Evolutionary conservation across 2,888 invertebrate species (phyloP).

Genomic region (Watsonalla cultraria): DNA sequence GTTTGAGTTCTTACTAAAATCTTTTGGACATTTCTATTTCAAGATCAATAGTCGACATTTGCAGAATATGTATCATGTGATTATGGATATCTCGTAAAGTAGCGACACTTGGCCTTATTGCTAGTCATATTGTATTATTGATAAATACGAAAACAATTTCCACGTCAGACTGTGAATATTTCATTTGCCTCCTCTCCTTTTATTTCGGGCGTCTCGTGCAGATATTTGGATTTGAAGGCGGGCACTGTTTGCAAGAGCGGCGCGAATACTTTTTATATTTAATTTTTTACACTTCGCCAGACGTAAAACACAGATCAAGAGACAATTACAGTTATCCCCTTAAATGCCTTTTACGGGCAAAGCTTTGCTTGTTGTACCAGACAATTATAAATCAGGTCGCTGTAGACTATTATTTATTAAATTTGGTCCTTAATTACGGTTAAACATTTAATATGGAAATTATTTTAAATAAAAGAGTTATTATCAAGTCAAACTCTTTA

Average conservation of each 20-base stretch:
- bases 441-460: no score
- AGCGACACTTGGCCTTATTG: no score
- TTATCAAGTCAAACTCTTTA: not conserved
- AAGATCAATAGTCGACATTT: no score
- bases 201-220: conserved; percentile 25
- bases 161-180: conserved; percentile 16
- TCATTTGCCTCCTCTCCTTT: conserved; percentile 17
- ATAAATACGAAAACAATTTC: conserved; percentile 22
- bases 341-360: conserved; percentile 4
- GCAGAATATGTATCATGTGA: no score
- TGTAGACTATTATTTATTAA: conserved; percentile 6
- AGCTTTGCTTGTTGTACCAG: conserved; percentile 15
- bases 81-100: no score
- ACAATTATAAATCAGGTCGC: conserved; percentile 14
- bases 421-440: not conserved
- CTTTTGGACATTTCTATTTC: no score
- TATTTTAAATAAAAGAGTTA: not conserved
- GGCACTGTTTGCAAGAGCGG: conserved; percentile 33
- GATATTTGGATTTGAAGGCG: conserved; percentile 29
- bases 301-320: conserved; percentile 35
- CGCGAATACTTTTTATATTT: conserved; percentile 39
- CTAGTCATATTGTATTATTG: conserved; percentile 2
- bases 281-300: conserved; percentile 31
- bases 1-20: no score
- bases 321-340: conserved; percentile 22